Conservation (phyloP, 2,888 invertebrate species). For the Bugula neritina region DNA sequence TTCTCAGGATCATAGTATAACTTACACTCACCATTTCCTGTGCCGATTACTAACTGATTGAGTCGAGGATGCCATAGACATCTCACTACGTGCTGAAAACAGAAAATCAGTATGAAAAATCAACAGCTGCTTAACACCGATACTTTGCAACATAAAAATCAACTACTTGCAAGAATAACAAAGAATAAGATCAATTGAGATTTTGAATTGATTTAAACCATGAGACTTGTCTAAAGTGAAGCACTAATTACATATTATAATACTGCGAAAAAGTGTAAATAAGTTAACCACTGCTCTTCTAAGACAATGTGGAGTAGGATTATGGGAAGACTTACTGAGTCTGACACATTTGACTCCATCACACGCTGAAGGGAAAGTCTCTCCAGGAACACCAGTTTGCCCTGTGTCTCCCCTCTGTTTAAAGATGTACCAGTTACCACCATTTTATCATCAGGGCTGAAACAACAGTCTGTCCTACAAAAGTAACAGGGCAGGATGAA, state of each 20-base stretch:
- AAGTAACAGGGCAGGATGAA: too few species aligned
- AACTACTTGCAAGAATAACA: too few species aligned
- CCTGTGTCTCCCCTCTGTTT: slow-evolving; percentile 55
- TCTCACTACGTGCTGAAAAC: slow-evolving; percentile 65
- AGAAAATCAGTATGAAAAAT: too few species aligned
- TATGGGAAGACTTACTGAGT: slow-evolving; percentile 61
- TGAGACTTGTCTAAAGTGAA: too few species aligned
- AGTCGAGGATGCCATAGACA: slow-evolving; percentile 91
- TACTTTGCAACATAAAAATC: too few species aligned
- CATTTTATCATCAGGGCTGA: slow-evolving; percentile 86
- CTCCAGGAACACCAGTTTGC: slow-evolving; percentile 69
- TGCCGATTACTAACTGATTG: slow-evolving; percentile 91
- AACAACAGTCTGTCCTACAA: slow-evolving; percentile 61
- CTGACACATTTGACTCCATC: slow-evolving; percentile 68
- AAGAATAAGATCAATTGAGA: too few species aligned
- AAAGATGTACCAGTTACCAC: slow-evolving; percentile 82
- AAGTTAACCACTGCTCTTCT: too few species aligned
- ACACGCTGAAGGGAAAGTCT: slow-evolving; percentile 69
- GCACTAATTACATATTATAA: too few species aligned
- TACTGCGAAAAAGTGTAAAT: too few species aligned
- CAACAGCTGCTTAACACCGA: too few species aligned
- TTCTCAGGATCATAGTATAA: slow-evolving; percentile 82
- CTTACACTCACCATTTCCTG: slow-evolving; percentile 81
- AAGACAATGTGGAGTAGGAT: too few species aligned
- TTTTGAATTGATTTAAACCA: too few species aligned